These are phyloP conservation scores for Emydura subglobosa DNA, from an alignment of 2,113 vertebrate genomes.

Conservation along the genomic window DNA sequence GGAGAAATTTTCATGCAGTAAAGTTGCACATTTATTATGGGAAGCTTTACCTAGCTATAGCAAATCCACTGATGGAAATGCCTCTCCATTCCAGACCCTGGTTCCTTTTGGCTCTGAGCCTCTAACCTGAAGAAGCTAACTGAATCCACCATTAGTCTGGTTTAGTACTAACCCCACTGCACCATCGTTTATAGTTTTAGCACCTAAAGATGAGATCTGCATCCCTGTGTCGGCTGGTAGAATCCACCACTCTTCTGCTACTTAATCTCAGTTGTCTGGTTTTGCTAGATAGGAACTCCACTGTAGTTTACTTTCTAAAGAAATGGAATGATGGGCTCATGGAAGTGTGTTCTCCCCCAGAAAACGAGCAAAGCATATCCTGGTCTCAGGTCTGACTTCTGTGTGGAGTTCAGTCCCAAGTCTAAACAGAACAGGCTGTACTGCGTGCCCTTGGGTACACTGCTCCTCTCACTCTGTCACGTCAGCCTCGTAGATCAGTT, in stretches of 20 bases:
- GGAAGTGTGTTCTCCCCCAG: background rate
- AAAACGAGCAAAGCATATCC: background rate
- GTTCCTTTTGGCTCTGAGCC: background rate
- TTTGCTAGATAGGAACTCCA: background rate
- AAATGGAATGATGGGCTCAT: background rate
- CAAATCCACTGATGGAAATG: background rate
- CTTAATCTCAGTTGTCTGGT: background rate
- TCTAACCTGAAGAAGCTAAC: background rate
- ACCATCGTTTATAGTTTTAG: background rate
- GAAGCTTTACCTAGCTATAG: background rate
- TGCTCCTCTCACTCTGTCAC: background rate
- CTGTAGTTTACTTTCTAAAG: background rate
- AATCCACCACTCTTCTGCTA: background rate
- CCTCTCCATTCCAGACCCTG: background rate
- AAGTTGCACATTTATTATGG: background rate
- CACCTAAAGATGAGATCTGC: background rate
- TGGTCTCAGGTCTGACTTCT: background rate
- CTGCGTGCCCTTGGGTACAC: background rate
- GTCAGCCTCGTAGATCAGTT: background rate
- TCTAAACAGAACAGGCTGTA: background rate
- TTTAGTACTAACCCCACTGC: background rate
- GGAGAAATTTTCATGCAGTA: background rate
- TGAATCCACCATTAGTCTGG: background rate
- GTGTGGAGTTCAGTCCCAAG: background rate
- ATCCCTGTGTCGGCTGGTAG: background rate